Evolutionary conservation across 2,113 vertebrate species (phyloP), one percentile per base, ranked within the genome.

Genomic region (Ramphastos sulfuratus): DNA sequence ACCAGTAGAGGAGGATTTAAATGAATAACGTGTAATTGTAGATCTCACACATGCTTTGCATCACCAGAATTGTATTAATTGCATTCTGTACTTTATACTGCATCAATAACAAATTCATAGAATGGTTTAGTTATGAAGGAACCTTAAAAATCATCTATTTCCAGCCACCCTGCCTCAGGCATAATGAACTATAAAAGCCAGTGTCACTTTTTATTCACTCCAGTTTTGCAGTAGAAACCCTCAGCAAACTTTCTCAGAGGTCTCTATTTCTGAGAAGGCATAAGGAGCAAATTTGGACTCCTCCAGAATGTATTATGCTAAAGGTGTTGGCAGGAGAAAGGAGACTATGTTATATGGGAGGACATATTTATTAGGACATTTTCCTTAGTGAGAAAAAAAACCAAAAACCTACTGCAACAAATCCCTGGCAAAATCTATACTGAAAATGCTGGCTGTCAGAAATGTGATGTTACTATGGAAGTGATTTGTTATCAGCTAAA

Each of bases 401-500:
- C n/a, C n/a, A 65, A n/a, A 27, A 73, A 27, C 24, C 30, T 85
- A 33, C 82, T 73, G 78, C 89, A 94, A 78, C 89, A 80, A 70
- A 78, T 87, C 31, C 42, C 52, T 77, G 77, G 31, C 54, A 64
- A 71, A 89, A 90, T 71, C 61, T 33, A 9, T 52, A 10, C 76
- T 71, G 75, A 91, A 92, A 70, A 87, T 13, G 28, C 65, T 72
- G 65, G 60, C 59, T 91, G 60, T 89, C 74, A 82, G 87, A 93
- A 79, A 73, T 66, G 84, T 60, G 70, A 0, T 90, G 89, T 87
- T 94, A 37, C 72, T 82, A 82, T 76, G 60, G 85, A 95, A 95
- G 91, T 87, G 10, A 82, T 93, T 92, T n/a, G n/a, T n/a, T 89
- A 73, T 86, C 46, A 76, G 46, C 78, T 73, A 37, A 93, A 92